Evolutionary conservation across 2,888 invertebrate species (phyloP).

Genomic region (Leucozona laternaria): DNA sequence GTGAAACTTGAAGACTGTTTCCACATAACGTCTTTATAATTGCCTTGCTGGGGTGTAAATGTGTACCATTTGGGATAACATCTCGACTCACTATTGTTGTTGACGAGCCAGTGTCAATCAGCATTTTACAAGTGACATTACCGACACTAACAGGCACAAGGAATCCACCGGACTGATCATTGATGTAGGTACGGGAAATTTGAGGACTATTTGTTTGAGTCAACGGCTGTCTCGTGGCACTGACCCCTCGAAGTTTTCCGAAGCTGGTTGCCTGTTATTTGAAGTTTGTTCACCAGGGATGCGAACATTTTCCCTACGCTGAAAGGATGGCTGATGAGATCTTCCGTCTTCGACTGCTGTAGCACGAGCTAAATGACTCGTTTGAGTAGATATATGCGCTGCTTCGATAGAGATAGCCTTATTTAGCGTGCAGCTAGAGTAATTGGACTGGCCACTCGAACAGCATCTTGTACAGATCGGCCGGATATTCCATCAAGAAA

Average conservation of each 20-base stretch:
- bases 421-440: background rate
- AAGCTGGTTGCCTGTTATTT: background rate
- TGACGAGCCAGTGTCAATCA: background rate
- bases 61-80: background rate
- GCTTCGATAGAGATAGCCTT: constrained; percentile 22
- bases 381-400: background rate
- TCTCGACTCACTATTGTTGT: background rate
- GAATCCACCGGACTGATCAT: background rate
- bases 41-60: constrained; percentile 1
- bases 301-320: background rate
- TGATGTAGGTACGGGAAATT: background rate
- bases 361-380: too few species aligned
- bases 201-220: background rate
- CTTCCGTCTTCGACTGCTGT: too few species aligned
- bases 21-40: constrained; percentile 19
- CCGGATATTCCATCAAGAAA: too few species aligned
- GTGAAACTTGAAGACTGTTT: constrained; percentile 22
- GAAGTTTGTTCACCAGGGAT: background rate
- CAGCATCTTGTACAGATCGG: too few species aligned
- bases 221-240: constrained; percentile 4
- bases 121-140: constrained; percentile 7
- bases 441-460: background rate
- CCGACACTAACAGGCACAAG: constrained; percentile 4
- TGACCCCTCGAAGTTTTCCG: constrained; percentile 16
- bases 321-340: background rate